phyloP scores from a whole-genome alignment of 92 coral and sea anemone species.

The Parazoanthus swiftii region DNA sequence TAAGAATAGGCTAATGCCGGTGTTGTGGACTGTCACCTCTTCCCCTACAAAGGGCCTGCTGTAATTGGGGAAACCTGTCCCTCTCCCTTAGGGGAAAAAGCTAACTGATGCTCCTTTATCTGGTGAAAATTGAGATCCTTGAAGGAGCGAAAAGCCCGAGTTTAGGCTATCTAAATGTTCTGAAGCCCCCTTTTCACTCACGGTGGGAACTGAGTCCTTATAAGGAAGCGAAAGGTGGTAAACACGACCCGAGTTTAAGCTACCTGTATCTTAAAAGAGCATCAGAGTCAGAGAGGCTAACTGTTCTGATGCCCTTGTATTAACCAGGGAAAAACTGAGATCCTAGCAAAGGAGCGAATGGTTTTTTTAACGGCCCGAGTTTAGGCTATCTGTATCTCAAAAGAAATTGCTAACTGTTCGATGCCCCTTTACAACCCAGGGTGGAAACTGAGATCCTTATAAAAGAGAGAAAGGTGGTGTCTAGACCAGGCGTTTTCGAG shows the following conservation, averaged over 20 bases:
- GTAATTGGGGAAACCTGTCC: too few species aligned
- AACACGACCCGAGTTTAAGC: not conserved
- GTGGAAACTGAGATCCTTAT: slow-evolving; percentile 72
- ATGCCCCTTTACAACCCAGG: not conserved
- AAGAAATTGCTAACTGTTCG: not conserved
- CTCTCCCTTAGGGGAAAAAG: too few species aligned
- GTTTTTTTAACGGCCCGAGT: not conserved
- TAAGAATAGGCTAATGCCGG: too few species aligned
- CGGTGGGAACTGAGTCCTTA: slow-evolving; percentile 68
- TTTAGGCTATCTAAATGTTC: too few species aligned
- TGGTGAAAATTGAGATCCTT: slow-evolving; percentile 69
- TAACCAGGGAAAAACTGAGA: slow-evolving; percentile 62
- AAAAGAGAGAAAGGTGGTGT: slow-evolving; percentile 64
- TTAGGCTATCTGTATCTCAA: not conserved
- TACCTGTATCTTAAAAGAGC: not conserved
- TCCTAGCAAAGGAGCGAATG: slow-evolving; percentile 59
- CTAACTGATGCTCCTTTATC: not conserved
- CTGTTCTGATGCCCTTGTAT: not conserved
- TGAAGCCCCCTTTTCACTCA: not conserved
- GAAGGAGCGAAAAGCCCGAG: too few species aligned
- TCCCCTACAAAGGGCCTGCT: too few species aligned
- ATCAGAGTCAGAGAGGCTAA: not conserved
- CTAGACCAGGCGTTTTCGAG: slow-evolving; percentile 59
- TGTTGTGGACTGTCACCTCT: too few species aligned
- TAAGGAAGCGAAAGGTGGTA: slow-evolving; percentile 63